Evolutionary conservation across 2,797 vertebrate genomes (phyloP), one percentile per base, ranked within the genome.

Genomic region (Siniperca undulata): DNA sequence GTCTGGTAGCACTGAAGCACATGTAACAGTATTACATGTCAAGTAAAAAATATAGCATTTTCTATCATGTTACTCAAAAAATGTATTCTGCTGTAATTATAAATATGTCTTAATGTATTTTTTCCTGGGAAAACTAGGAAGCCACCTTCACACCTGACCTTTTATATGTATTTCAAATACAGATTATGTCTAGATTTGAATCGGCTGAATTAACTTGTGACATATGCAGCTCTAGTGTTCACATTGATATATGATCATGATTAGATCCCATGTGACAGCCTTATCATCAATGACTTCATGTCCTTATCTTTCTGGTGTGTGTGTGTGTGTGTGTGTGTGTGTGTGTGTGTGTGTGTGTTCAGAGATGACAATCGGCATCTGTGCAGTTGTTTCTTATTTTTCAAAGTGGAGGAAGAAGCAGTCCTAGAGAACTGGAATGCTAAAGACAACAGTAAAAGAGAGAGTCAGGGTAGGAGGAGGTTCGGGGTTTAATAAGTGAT

Each of bases 301-400:
- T 53, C 40, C 24, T 40, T 24, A 16, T 70, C 38, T 16, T 24
- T n/a, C 11, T 27, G 17, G 22, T 46, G 8, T 61, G 60, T n/a
- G 9, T 60, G 59, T 20, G 9, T 53, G 46, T 67, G 34, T 46
- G 10, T 61, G 60, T n/a, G 8, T 60, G 59, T 20, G 27, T 36
- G 22, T 46, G 10, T 61, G 60, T n/a, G 9, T 60, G 59, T 20
- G 9, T 53, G 46, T 68, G 42, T 59, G 36, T 50, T 38, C 30
- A 11, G 14, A 27, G 22, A 17, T 55, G 72, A 50, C 24, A 12
- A 44, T 16, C n/a, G 0, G 36, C 6, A 55, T 74, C 72, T 0
- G 38, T 50, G 40, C 30, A 67, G 44, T 16, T 17, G 56, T 76
- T 34, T 70, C n/a, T 59, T 42, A 9, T 70, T 84, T 70, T 71